Percentiles rank a stretch among this genome's conserved stretches.
Evolutionary conservation across 2,113 vertebrate genomes (phyloP).

Genomic region (Podocnemis expansa): DNA sequence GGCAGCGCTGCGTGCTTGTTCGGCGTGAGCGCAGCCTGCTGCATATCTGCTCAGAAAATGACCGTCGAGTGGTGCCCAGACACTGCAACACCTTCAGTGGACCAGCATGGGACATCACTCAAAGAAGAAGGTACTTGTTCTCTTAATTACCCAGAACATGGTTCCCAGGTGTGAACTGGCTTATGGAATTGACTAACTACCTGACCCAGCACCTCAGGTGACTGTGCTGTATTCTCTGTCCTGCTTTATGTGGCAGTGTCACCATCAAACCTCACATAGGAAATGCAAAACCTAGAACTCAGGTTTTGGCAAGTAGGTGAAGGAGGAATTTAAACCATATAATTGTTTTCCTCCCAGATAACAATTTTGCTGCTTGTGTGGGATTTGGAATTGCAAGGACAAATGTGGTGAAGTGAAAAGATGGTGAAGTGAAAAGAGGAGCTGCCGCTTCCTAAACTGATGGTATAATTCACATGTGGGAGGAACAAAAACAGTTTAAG

Average conservation of each 20-base stretch:
- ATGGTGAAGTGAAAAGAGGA: neutral
- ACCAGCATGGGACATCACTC: too few species aligned
- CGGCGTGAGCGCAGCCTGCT: too few species aligned
- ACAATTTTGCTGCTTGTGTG: neutral
- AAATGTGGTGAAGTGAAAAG: neutral
- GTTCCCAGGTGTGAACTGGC: neutral
- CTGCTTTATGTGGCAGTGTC: neutral
- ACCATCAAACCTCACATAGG: neutral
- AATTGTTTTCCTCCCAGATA: neutral
- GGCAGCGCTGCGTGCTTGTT: too few species aligned
- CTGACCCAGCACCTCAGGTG: neutral
- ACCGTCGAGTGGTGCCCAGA: too few species aligned
- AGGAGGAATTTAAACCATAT: neutral
- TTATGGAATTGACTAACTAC: neutral
- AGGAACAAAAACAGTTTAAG: slow-evolving; percentile 2
- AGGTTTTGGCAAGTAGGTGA: neutral
- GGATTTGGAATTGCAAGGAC: neutral
- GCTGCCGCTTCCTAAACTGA: neutral
- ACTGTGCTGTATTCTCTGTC: rapidly evolving
- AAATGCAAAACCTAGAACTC: neutral
- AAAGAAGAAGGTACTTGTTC: neutral
- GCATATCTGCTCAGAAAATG: too few species aligned
- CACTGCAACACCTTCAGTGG: too few species aligned
- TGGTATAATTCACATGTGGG: neutral
- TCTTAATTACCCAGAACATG: neutral